Conservation (phyloP, 2,797 vertebrate species). For the Epinephelus malabaricus region DNA sequence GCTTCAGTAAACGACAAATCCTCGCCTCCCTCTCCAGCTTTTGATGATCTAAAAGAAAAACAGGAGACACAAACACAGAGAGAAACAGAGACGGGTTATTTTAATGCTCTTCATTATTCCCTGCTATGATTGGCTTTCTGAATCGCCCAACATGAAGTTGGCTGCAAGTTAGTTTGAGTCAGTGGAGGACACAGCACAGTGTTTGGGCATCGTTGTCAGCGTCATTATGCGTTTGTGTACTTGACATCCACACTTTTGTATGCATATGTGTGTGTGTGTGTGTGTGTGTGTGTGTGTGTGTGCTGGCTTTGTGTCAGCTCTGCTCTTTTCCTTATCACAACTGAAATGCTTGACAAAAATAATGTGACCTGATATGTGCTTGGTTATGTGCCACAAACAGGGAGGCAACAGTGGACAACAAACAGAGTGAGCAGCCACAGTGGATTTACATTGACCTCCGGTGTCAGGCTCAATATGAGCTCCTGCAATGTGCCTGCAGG, state of each 20-base stretch:
- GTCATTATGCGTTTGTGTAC: constrained; percentile 40
- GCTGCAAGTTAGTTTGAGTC: constrained; percentile 53
- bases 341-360: constrained; percentile 67
- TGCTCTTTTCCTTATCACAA: constrained; percentile 62
- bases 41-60: constrained; percentile 92
- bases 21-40: constrained; percentile 97
- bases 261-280: not conserved
- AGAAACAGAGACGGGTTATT: constrained; percentile 58
- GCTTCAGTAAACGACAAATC: constrained; percentile 96
- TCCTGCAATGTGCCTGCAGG: not conserved
- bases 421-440: constrained; percentile 37
- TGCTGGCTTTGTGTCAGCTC: constrained; percentile 44
- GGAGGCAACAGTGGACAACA: constrained; percentile 47
- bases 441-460: constrained; percentile 30
- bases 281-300: constrained; percentile 21
- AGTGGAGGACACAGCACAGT: constrained; percentile 35
- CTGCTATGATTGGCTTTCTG: constrained; percentile 48
- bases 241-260: constrained; percentile 22
- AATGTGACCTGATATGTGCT: constrained; percentile 74
- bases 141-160: constrained; percentile 52
- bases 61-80: constrained; percentile 52
- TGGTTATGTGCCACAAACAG: constrained; percentile 59
- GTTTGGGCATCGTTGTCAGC: constrained; percentile 37
- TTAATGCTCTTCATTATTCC: constrained; percentile 44
- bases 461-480: constrained; percentile 3